Evolutionary conservation across 2,888 invertebrate genomes (phyloP).

Genomic region (Chalcis sispes): DNA sequence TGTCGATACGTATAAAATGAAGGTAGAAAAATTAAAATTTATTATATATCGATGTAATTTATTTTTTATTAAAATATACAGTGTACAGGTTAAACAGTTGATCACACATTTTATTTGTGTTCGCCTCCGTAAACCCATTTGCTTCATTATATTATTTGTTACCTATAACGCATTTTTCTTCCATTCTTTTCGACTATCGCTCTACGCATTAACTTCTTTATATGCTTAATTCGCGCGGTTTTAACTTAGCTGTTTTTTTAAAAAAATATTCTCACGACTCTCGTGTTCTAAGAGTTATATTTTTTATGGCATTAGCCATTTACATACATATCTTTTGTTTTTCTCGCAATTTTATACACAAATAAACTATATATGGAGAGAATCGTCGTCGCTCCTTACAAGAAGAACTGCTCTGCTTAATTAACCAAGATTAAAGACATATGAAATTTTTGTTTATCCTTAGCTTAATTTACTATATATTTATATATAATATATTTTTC

Average conservation of each 20-base stretch:
- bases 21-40: constrained; percentile 39
- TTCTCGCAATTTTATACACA: constrained; percentile 47
- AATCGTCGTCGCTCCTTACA: constrained; percentile 27
- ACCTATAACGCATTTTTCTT: constrained; percentile 35
- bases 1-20: too few species aligned
- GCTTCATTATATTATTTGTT: constrained; percentile 25
- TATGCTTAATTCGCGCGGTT: constrained; percentile 50
- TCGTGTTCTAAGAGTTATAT: constrained; percentile 37
- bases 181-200: constrained; percentile 25
- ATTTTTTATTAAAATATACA: constrained; percentile 74
- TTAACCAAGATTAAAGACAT: constrained; percentile 41
- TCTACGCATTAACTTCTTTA: constrained; percentile 40
- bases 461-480: constrained; percentile 37
- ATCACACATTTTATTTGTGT: constrained; percentile 48
- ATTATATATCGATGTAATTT: constrained; percentile 51
- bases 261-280: constrained; percentile 53
- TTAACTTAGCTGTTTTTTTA: constrained; percentile 44
- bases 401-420: constrained; percentile 35
- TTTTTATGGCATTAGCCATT: constrained; percentile 40
- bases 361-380: constrained; percentile 54
- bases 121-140: constrained; percentile 42
- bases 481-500: constrained; percentile 48
- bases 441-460: constrained; percentile 43
- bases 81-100: constrained; percentile 62
- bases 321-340: constrained; percentile 34